Percentiles rank a stretch among this genome's conserved stretches.
phyloP scores from a whole-genome alignment of 2,113 vertebrate genomes.

The Vidua chalybeata region DNA sequence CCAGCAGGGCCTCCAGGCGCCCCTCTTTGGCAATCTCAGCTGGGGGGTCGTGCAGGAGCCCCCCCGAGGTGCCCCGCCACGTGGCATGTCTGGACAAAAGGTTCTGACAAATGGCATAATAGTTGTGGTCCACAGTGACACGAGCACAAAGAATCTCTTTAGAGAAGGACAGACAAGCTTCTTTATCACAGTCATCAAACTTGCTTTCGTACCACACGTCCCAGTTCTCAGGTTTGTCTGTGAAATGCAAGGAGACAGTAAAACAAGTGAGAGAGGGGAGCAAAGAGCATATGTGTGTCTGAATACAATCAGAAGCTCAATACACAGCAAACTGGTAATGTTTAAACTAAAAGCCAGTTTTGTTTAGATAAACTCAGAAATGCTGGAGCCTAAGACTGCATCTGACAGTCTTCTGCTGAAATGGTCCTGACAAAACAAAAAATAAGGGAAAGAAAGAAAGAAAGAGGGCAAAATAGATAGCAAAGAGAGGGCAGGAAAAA shows the following conservation, averaged over 20 bases:
- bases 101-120: constrained; percentile 98
- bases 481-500: not conserved
- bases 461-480: not conserved
- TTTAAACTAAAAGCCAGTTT: not conserved
- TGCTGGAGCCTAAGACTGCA: not conserved
- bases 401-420: not conserved
- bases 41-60: constrained; percentile 94
- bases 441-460: not conserved
- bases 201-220: constrained; percentile 98
- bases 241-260: constrained; percentile 3
- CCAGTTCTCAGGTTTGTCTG: constrained; percentile 97
- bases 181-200: constrained; percentile 96
- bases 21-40: constrained; percentile 90
- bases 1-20: constrained; percentile 88
- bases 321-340: not conserved
- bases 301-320: not conserved
- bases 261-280: not conserved
- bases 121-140: constrained; percentile 98
- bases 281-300: not conserved
- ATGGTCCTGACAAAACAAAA: not conserved
- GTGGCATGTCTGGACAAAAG: constrained; percentile 92
- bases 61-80: constrained; percentile 95
- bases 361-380: not conserved
- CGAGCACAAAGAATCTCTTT: constrained; percentile 94
- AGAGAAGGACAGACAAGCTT: constrained; percentile 97